A percentile compares a stretch with the other conserved stretches of the same genome.
Evolutionary conservation across 2,888 invertebrate species (phyloP).

Genomic region (Nomada ferruginata): DNA sequence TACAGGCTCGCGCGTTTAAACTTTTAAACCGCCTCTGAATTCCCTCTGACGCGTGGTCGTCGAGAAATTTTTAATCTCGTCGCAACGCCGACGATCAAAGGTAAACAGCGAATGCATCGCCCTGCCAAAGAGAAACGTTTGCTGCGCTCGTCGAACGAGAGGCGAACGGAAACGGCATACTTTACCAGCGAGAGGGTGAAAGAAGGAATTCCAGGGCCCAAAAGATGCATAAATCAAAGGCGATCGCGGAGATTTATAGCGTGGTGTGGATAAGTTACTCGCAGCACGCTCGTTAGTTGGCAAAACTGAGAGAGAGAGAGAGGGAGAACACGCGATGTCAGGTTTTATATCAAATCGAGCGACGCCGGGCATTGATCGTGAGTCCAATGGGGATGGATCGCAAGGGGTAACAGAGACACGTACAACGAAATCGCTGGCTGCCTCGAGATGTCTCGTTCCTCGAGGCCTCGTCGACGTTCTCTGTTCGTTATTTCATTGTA

Average conservation of each 20-base stretch:
- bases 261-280: constrained; percentile 69
- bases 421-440: constrained; percentile 27
- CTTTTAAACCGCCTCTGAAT: not conserved
- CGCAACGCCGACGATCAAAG: not conserved
- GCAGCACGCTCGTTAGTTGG: constrained; percentile 69
- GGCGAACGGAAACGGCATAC: too few species aligned
- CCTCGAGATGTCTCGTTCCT: constrained; percentile 3
- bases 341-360: constrained; percentile 71
- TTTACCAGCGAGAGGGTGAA: not conserved
- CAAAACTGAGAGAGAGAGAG: constrained; percentile 66
- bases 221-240: constrained; percentile 69
- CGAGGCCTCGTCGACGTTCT: not conserved
- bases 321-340: constrained; percentile 54
- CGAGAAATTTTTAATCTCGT: constrained; percentile 2
- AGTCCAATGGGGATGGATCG: constrained; percentile 42
- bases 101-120: not conserved
- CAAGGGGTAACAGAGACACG: constrained; percentile 4
- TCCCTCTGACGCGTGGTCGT: not conserved
- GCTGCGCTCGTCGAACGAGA: too few species aligned
- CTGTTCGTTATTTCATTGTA: constrained; percentile 26
- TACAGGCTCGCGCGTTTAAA: not conserved
- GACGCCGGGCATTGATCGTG: constrained; percentile 69
- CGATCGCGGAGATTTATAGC: constrained; percentile 64
- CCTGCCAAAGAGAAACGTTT: too few species aligned
- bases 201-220: constrained; percentile 30